phyloP scores from a whole-genome alignment of 2,113 vertebrate species.

The Phylloscopus trochilus region DNA sequence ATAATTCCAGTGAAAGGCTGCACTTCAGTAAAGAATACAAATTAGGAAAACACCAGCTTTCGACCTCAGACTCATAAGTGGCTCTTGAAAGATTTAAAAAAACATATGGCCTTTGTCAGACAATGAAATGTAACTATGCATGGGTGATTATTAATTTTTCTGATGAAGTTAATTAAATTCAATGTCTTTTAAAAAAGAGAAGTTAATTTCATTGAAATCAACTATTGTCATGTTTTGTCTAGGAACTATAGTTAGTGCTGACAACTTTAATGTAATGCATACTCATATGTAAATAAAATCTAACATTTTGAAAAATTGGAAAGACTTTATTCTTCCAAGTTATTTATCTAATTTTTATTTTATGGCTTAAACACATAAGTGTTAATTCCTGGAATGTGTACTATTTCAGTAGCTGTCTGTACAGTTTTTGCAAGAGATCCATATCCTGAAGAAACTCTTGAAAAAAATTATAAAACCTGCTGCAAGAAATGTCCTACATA shows the following conservation, averaged over 20 bases:
- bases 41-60: not conserved
- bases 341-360: not conserved
- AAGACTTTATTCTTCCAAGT: not conserved
- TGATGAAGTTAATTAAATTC: not conserved
- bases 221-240: not conserved
- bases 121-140: not conserved
- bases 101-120: not conserved
- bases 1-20: not conserved
- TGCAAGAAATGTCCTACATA: not conserved
- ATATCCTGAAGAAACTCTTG: conserved; percentile 12
- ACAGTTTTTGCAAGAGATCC: conserved; percentile 38
- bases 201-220: not conserved
- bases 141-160: not conserved
- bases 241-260: not conserved
- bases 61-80: not conserved
- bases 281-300: not conserved
- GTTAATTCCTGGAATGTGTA: conserved; percentile 29
- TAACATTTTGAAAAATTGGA: not conserved
- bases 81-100: not conserved
- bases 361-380: not conserved
- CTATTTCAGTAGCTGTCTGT: not conserved
- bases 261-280: not conserved
- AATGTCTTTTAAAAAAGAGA: not conserved
- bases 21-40: not conserved
- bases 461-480: not conserved